phyloP scores from a whole-genome alignment of 2,113 vertebrate species.

The Microcebus lehilahytsara region DNA sequence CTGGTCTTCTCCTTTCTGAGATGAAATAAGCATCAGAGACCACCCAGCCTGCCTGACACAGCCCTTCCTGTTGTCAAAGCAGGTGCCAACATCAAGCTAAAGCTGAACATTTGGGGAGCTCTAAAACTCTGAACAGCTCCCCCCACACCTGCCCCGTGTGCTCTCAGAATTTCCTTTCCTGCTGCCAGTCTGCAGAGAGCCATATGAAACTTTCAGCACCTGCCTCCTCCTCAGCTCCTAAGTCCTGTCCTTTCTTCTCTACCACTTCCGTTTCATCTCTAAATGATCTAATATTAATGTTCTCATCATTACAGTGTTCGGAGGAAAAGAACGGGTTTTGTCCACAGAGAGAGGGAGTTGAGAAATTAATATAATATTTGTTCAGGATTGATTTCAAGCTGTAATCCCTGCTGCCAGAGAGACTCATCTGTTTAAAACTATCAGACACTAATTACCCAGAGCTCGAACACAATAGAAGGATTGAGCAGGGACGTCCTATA shows the following conservation, averaged over 20 bases:
- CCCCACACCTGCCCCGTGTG: background rate
- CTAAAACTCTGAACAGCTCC: background rate
- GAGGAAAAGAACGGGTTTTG: slow-evolving; percentile 77
- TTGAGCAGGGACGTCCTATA: slow-evolving; percentile 72
- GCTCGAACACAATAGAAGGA: slow-evolving; percentile 69
- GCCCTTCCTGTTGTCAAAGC: background rate
- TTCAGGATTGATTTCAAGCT: slow-evolving; percentile 84
- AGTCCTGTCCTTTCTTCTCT: slow-evolving; percentile 56
- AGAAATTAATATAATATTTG: slow-evolving; percentile 83
- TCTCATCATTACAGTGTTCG: slow-evolving; percentile 75
- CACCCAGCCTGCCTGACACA: background rate
- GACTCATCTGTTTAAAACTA: slow-evolving; percentile 84
- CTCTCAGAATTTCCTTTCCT: slow-evolving; percentile 15
- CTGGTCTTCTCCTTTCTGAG: slow-evolving; percentile 43
- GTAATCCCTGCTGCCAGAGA: slow-evolving; percentile 80
- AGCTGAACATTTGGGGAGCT: background rate
- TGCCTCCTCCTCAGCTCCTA: slow-evolving; percentile 29
- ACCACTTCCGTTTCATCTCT: slow-evolving; percentile 78
- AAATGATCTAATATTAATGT: slow-evolving; percentile 85
- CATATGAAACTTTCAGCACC: slow-evolving; percentile 57
- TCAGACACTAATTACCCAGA: slow-evolving; percentile 83
- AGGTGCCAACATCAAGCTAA: slow-evolving; percentile 11
- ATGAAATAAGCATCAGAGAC: slow-evolving; percentile 50
- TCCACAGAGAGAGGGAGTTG: slow-evolving; percentile 83
- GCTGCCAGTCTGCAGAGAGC: slow-evolving; percentile 41